Evolutionary conservation across 2,113 vertebrate species (phyloP).

Genomic region (Nibea albiflora): DNA sequence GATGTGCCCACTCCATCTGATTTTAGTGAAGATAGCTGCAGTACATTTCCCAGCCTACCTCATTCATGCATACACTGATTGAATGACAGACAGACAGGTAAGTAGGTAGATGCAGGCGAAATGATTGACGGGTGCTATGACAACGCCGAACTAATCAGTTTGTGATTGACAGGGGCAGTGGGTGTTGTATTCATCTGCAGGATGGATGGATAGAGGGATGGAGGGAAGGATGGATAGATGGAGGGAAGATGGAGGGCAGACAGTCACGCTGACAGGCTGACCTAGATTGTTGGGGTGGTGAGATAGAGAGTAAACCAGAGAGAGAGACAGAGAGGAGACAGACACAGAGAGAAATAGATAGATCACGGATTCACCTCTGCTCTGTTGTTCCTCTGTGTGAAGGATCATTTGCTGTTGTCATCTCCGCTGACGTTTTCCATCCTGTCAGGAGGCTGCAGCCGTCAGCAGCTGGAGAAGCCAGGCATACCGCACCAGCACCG

Average conservation of each 20-base stretch:
- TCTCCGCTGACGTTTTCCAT: conserved; percentile 35
- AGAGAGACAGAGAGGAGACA: background rate
- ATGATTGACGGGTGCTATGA: conserved; percentile 39
- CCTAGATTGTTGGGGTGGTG: background rate
- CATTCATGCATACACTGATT: background rate
- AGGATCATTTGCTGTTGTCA: conserved; percentile 49
- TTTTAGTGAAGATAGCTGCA: background rate
- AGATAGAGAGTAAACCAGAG: background rate
- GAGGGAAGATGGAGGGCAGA: conserved; percentile 20
- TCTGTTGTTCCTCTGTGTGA: conserved; percentile 34
- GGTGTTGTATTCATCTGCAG: conserved; percentile 11
- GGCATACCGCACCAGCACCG: background rate
- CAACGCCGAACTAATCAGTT: conserved; percentile 30
- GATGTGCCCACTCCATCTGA: background rate
- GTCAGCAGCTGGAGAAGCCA: conserved; percentile 32
- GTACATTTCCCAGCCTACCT: background rate
- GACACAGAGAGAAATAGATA: conserved; percentile 4
- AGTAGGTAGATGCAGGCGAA: conserved; percentile 1
- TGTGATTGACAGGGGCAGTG: conserved; percentile 45
- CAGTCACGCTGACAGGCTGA: conserved; percentile 17
- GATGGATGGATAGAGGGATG: background rate
- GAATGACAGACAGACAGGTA: conserved; percentile 15
- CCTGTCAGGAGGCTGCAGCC: conserved; percentile 39
- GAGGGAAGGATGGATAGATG: background rate
- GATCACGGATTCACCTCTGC: conserved; percentile 37